A percentile compares a stretch with the other conserved stretches of the same genome.
These are phyloP conservation scores for Chelonus formosanus DNA, from an alignment of 2,888 invertebrate genomes.

Conservation along the genomic window DNA sequence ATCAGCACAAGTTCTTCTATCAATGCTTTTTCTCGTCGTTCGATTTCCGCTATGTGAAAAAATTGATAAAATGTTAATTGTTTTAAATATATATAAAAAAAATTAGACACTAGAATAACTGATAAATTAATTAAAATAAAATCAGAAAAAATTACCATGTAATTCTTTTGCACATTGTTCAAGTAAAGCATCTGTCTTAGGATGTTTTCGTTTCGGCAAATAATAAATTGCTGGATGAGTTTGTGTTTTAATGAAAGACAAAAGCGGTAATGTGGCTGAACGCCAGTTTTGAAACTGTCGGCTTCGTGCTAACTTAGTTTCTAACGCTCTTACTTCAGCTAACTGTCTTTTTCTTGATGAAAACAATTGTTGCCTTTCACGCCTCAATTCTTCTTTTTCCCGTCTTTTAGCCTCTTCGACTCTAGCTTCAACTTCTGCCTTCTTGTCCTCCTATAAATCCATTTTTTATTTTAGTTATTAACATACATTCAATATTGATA, in stretches of 20 bases:
- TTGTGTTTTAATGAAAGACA: slow-evolving; percentile 87
- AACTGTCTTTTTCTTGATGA: slow-evolving; percentile 87
- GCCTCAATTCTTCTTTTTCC: slow-evolving; percentile 85
- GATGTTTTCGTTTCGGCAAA: slow-evolving; percentile 80
- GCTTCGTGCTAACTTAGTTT: slow-evolving; percentile 88
- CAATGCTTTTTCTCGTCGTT: slow-evolving; percentile 54
- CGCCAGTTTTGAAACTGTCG: slow-evolving; percentile 92
- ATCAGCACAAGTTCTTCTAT: slow-evolving; percentile 58
- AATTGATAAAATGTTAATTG: slow-evolving; percentile 1
- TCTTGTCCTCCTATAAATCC: slow-evolving; percentile 75
- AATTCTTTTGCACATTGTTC: slow-evolving; percentile 58
- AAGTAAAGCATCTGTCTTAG: slow-evolving; percentile 55
- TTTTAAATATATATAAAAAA: too few relatives aligned
- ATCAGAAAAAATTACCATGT: slow-evolving; percentile 48
- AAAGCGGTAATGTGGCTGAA: slow-evolving; percentile 76
- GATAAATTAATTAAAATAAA: neutral
- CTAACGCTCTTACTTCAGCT: slow-evolving; percentile 85
- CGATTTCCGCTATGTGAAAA: slow-evolving; percentile 55
- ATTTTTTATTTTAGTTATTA: neutral
- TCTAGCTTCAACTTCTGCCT: slow-evolving; percentile 89
- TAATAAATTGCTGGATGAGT: slow-evolving; percentile 88
- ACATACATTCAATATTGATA: neutral
- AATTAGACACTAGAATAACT: neutral
- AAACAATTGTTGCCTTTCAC: slow-evolving; percentile 85
- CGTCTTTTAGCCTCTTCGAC: slow-evolving; percentile 89